These are phyloP conservation scores for Thumatha senex DNA, from an alignment of 2,888 invertebrate species.

Conservation along the genomic window DNA sequence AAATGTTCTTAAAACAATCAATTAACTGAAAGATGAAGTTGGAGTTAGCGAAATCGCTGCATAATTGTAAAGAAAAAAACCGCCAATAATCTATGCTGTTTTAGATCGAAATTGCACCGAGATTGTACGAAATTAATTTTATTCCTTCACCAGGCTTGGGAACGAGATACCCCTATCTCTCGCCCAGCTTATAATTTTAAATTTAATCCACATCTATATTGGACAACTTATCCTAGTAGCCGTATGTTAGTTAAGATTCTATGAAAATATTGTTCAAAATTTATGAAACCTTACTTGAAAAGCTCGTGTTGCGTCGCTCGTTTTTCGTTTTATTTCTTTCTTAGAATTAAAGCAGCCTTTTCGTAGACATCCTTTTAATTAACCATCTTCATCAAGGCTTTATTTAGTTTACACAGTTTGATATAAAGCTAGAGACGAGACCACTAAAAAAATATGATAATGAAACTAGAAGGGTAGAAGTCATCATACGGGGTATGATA, in stretches of 20 bases:
- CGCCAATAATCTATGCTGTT: too few relatives aligned
- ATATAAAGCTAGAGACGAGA: neutral
- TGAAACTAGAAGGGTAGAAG: too few relatives aligned
- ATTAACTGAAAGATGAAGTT: too few relatives aligned
- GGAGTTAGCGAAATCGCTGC: too few relatives aligned
- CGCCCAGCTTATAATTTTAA: neutral
- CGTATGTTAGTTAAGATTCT: neutral
- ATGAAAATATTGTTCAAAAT: neutral
- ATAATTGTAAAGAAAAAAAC: too few relatives aligned
- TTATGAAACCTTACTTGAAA: slow-evolving; percentile 3
- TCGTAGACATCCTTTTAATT: slow-evolving; percentile 2
- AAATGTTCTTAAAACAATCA: too few relatives aligned
- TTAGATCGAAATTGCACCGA: too few relatives aligned
- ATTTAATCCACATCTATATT: neutral
- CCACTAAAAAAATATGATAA: too few relatives aligned
- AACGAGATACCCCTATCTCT: too few relatives aligned
- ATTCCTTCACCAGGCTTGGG: too few relatives aligned
- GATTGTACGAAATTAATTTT: too few relatives aligned
- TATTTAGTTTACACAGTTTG: slow-evolving; percentile 1
- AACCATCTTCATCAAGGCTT: slow-evolving; percentile 8
- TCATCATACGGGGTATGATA: too few relatives aligned
- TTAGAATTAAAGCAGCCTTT: slow-evolving; percentile 5
- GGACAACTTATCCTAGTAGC: neutral
- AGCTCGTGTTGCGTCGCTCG: slow-evolving; percentile 2
- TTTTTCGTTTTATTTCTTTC: neutral